Evolutionary conservation across 2,797 vertebrate genomes (phyloP), one percentile per base, ranked within the genome.

Genomic region (Chromis chromis): DNA sequence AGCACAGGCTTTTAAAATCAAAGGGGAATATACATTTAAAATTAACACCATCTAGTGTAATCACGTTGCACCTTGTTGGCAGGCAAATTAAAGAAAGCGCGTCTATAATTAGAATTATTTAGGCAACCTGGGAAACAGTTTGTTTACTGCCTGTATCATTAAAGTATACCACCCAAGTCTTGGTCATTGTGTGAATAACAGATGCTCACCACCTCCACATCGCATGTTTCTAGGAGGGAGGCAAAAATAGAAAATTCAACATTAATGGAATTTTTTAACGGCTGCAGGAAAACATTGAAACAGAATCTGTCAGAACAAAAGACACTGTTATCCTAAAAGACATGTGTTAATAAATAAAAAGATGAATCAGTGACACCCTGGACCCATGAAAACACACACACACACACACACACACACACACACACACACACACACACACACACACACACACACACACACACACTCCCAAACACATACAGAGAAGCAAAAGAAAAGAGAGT

Each of bases 131-230:
- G 1, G 31, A 13, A 40, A 4, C 21, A 16, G 33, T 53, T 39
- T 64, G 28, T 31, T 27, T 39, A 12, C n/a, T 24, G 19, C 48
- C 46, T 63, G 13, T 28, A 31, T 46, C 0, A 42, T 9, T 85
- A 11, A 76, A 76, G 31, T 24, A 48, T 40, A 58, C 13, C 49
- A 17, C 10, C 49, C 11, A 53, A 27, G 5, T 74, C 44, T 61
- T 64, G 53, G 44, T 65, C 39, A 59, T 56, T 65, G 54, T 78
- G 58, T 70, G 56, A 66, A 67, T 79, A 88, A 63, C 78, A 81
- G 66, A 82, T 73, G 75, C 81, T 86, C 66, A 11, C 65, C 80
- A 54, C 79, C 81, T 80, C 71, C 61, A 4, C 58, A 53, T 79
- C 52, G 53, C 28, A 25, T 67, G 28, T 72, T 62, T 60, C 21